Conservation (phyloP, 1,140 invertebrate species). For the Drosophila arawakana region DNA sequence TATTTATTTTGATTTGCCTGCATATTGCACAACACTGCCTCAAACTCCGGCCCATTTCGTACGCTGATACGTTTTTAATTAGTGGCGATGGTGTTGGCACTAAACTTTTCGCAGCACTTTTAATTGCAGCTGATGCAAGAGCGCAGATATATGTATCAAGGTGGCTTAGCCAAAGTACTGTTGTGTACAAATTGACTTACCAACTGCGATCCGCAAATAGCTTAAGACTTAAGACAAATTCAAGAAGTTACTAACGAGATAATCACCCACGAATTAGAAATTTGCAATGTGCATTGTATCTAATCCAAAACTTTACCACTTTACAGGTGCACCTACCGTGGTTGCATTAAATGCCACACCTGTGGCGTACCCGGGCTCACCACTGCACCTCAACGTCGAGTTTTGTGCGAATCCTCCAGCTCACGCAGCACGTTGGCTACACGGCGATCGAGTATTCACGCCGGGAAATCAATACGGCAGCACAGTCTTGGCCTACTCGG, state of each 20-base stretch:
- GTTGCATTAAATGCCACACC: constrained; percentile 85
- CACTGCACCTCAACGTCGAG: constrained; percentile 85
- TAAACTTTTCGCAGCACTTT: constrained; percentile 65
- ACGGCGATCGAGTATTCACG: constrained; percentile 83
- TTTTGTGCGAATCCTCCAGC: constrained; percentile 86
- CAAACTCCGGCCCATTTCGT: constrained; percentile 56
- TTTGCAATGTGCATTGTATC: not conserved
- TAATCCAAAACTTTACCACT: no score
- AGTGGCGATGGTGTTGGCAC: constrained; percentile 60
- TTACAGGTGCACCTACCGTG: constrained; percentile 85
- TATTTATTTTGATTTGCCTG: constrained; percentile 75
- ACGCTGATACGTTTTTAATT: constrained; percentile 77
- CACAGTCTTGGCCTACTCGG: constrained; percentile 81
- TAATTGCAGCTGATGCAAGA: constrained; percentile 64
- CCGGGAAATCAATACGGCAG: constrained; percentile 84
- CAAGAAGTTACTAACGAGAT: constrained; percentile 18
- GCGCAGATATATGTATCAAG: constrained; percentile 34
- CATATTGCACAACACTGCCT: constrained; percentile 43
- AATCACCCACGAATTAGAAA: constrained; percentile 7
- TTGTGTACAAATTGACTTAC: constrained; percentile 62
- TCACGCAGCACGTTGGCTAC: constrained; percentile 83
- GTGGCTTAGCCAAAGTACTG: constrained; percentile 43
- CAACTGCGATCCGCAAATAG: constrained; percentile 40
- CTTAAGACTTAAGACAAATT: constrained; percentile 3
- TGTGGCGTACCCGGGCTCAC: constrained; percentile 85